Evolutionary conservation across 2,113 vertebrate genomes (phyloP).

Genomic region (Hemichromis elongatus): DNA sequence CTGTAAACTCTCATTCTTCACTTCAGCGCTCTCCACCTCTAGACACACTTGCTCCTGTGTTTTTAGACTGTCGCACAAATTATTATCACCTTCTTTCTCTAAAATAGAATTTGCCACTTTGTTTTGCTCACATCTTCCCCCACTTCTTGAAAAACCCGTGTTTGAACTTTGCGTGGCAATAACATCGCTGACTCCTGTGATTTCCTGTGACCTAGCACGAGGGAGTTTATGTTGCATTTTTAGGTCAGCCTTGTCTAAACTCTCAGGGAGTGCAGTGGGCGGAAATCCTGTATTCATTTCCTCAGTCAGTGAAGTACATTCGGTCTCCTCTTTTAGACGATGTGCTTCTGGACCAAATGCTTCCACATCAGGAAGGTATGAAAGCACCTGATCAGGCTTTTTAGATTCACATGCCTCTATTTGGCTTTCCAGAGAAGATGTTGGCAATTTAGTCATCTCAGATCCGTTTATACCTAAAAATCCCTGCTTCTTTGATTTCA

Average conservation of each 20-base stretch:
- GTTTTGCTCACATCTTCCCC: not conserved
- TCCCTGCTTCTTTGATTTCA: constrained; percentile 19
- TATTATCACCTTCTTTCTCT: not conserved
- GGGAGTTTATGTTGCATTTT: constrained; percentile 4
- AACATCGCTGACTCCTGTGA: not conserved
- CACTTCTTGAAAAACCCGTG: not conserved
- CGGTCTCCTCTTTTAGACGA: not conserved
- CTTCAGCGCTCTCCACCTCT: not conserved
- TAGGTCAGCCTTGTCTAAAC: constrained; percentile 30
- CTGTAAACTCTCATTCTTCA: not conserved
- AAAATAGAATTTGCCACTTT: not conserved
- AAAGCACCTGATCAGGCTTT: constrained; percentile 20
- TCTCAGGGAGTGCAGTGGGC: not conserved
- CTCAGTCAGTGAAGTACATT: constrained; percentile 10
- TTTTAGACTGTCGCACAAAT: not conserved
- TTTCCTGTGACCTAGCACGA: not conserved
- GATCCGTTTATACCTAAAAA: constrained; percentile 10
- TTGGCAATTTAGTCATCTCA: constrained; percentile 15
- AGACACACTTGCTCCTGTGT: not conserved
- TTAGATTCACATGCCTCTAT: not conserved
- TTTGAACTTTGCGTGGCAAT: not conserved
- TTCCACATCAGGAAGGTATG: not conserved
- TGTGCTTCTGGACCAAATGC: not conserved
- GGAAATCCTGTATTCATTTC: constrained; percentile 44
- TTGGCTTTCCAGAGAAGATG: constrained; percentile 21